Evolutionary conservation across 2,113 vertebrate genomes (phyloP).

Genomic region (Canis aureus): DNA sequence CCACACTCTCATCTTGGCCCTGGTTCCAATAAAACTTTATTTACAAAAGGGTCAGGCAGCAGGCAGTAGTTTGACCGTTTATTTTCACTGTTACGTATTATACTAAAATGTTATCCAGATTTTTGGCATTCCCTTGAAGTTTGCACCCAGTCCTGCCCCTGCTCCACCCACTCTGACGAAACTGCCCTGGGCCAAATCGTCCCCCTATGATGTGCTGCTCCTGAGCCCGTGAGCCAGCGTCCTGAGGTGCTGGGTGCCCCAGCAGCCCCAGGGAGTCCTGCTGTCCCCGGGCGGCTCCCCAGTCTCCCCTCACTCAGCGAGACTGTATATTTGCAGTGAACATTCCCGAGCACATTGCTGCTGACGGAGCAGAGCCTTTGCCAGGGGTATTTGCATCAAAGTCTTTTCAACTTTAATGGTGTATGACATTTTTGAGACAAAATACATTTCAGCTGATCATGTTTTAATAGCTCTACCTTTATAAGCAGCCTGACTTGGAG

Average conservation of each 20-base stretch:
- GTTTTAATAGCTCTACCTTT: constrained; percentile 89
- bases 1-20: not conserved
- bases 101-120: not conserved
- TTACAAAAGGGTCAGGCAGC: not conserved
- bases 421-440: constrained; percentile 89
- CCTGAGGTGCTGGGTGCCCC: not conserved
- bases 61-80: not conserved
- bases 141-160: not conserved
- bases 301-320: rapidly evolving
- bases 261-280: not conserved
- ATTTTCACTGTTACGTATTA: not conserved
- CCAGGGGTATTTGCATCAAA: constrained; percentile 81
- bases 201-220: rapidly evolving
- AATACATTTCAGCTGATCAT: constrained; percentile 87
- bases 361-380: constrained; percentile 81
- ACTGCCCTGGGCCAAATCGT: too few species aligned
- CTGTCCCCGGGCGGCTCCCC: not conserved
- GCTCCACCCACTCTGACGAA: rapidly evolving
- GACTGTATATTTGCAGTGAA: constrained; percentile 64
- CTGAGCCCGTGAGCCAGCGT: rapidly evolving
- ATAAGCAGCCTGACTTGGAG: constrained; percentile 76
- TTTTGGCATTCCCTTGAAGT: not conserved
- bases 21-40: constrained; percentile 59
- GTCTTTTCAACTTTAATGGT: constrained; percentile 86
- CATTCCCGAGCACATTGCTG: constrained; percentile 60